Evolutionary conservation across 2,888 invertebrate species (phyloP).

Genomic region (Hipparchia semele): DNA sequence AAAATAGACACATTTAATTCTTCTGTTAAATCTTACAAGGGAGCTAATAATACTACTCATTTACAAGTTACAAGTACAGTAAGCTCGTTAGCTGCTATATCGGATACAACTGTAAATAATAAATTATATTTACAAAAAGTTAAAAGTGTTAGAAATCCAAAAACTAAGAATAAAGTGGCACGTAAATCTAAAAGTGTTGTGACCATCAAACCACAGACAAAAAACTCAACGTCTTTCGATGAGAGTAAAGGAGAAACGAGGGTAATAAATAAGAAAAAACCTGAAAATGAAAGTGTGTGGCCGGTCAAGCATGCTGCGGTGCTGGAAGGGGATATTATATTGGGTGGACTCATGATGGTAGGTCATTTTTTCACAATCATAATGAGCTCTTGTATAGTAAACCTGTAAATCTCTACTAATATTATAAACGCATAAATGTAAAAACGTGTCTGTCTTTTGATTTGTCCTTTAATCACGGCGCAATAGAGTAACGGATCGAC

Average conservation of each 20-base stretch:
- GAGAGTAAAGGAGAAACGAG: conserved; percentile 38
- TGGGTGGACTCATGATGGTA: conserved; percentile 96
- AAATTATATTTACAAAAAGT: not conserved
- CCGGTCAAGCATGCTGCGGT: conserved; percentile 91
- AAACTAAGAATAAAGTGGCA: conserved; percentile 35
- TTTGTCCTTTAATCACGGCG: not conserved
- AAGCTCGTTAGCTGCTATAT: not conserved
- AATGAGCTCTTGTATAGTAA: too few species aligned
- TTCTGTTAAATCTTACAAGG: not conserved
- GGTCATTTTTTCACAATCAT: not conserved
- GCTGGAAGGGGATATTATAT: conserved; percentile 91
- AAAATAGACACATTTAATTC: not conserved
- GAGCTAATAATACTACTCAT: not conserved
- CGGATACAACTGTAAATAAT: not conserved
- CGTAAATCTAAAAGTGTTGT: conserved; percentile 45
- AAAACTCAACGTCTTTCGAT: not conserved
- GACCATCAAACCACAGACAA: conserved; percentile 2
- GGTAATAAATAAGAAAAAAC: conserved; percentile 42
- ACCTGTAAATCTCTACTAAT: too few species aligned
- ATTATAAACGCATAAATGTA: too few species aligned
- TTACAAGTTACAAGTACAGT: not conserved
- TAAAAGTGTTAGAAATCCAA: conserved; percentile 15
- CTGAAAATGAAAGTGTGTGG: conserved; percentile 76
- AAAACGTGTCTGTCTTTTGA: not conserved
- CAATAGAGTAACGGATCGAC: not conserved